A percentile compares a stretch with the other conserved stretches of the same genome.
Evolutionary conservation across 2,797 vertebrate species (phyloP).

Genomic region (Galaxias olidus): DNA sequence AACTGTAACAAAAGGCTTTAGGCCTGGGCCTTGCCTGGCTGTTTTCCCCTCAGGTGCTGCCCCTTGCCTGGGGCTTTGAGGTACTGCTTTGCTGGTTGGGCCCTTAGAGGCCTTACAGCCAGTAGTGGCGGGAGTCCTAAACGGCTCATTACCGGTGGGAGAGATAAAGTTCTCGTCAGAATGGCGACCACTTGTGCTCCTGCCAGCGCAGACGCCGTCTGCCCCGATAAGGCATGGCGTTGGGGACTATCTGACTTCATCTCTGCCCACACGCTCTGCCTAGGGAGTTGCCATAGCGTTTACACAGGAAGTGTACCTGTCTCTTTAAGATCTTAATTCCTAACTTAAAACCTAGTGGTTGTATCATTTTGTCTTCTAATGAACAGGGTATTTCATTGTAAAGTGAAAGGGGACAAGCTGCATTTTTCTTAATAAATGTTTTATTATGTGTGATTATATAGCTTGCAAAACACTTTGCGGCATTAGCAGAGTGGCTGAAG

Average conservation of each 20-base stretch:
- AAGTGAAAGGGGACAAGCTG: too few species aligned
- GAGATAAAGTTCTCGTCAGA: constrained; percentile 71
- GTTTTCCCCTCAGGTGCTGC: background rate
- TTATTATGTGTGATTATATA: too few species aligned
- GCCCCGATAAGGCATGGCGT: constrained; percentile 66
- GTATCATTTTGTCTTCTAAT: too few species aligned
- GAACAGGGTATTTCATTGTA: too few species aligned
- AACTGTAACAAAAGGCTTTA: background rate
- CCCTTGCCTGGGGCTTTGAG: constrained; percentile 23
- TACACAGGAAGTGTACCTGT: constrained; percentile 36
- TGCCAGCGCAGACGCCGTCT: constrained; percentile 61
- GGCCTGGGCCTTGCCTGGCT: constrained; percentile 4
- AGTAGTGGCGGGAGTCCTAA: constrained; percentile 47
- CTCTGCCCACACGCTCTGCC: constrained; percentile 26
- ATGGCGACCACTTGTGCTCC: constrained; percentile 59
- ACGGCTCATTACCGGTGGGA: constrained; percentile 72
- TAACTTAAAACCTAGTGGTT: constrained; percentile 8
- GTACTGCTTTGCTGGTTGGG: constrained; percentile 8
- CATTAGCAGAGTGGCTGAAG: too few species aligned
- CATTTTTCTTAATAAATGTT: too few species aligned
- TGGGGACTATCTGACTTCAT: constrained; percentile 61
- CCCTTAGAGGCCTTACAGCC: constrained; percentile 23
- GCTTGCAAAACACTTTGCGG: too few species aligned
- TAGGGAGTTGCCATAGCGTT: constrained; percentile 36
- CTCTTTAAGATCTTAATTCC: background rate